Evolutionary conservation across 1,140 invertebrate genomes (phyloP).

Genomic region (Macrotrachela quadricornifera): DNA sequence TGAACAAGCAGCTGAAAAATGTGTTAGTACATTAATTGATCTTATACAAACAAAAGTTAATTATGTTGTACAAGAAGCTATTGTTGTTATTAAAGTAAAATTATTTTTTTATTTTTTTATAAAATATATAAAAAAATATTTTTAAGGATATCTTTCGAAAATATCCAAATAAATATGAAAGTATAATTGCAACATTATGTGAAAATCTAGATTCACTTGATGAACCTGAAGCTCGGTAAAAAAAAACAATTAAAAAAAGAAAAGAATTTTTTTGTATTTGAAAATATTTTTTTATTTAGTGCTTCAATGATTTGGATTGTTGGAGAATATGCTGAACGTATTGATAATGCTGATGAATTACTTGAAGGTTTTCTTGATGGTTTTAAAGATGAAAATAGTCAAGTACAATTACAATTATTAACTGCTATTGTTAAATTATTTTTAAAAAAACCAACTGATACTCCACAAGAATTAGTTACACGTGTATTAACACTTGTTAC

Average conservation of each 20-base stretch:
- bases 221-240: slow-evolving; percentile 68
- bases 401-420: slow-evolving; percentile 84
- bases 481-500: slow-evolving; percentile 68
- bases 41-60: slow-evolving; percentile 98
- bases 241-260: too few species aligned
- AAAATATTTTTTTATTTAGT: not conserved
- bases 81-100: slow-evolving; percentile 75
- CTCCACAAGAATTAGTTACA: slow-evolving; percentile 79
- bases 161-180: slow-evolving; percentile 99
- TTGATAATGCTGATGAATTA: slow-evolving; percentile 96
- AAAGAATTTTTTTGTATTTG: too few species aligned
- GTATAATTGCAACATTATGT: slow-evolving; percentile 94
- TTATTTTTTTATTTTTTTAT: too few species aligned
- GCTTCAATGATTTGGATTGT: slow-evolving; percentile 99
- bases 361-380: slow-evolving; percentile 94
- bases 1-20: slow-evolving; percentile 88
- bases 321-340: slow-evolving; percentile 88
- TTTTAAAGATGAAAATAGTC: slow-evolving; percentile 98
- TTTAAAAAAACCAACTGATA: slow-evolving; percentile 86
- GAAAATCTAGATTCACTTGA: slow-evolving; percentile 96
- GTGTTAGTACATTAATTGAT: slow-evolving; percentile 88
- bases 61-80: slow-evolving; percentile 98
- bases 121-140: too few species aligned
- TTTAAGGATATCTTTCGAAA: slow-evolving; percentile 78
- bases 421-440: slow-evolving; percentile 97